Evolutionary conservation across 2,888 invertebrate species (phyloP), one percentile per base, ranked within the genome.

Genomic region (Tetragonula carbonaria): DNA sequence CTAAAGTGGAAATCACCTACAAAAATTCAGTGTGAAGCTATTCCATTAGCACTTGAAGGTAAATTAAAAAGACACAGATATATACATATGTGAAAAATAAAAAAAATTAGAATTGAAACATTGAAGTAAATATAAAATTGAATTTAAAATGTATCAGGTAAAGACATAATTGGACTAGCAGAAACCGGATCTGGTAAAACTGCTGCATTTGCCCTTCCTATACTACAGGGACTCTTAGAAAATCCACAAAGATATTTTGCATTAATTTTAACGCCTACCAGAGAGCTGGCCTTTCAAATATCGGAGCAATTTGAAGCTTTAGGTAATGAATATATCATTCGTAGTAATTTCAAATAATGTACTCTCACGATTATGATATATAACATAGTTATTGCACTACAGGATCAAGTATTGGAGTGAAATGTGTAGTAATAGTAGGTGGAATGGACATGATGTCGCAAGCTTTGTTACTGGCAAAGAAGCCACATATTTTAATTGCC

Each of bases 371-470:
- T 53, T 51, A 50, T 16, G 38, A n/a, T 14, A 5, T 28, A 45
- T 62, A 21, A 71, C 77, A 23, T 23, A 23, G 67, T 66, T 53
- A 62, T 63, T 79, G 72, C 66, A 63, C 86, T 85, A 68, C 90
- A 97, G 98, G 98, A 78, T 96, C 98, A 21, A 96, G 97, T 84
- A 98, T 99, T 93, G 99, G 99, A 62, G 97, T 99, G 0, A 98
- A 98, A 95, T 98, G 98, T 95, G 98, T 97, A 76, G 99, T 99
- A 0, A 97, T 99, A 92, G 99, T 99, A 5, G 99, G 99, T 70
- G 99, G 99, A 0, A 98, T 99, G 96, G 99, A 99, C 93, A 99
- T 99, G 98, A 97, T 98, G 93, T 97, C 98, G 0, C 99, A 99
- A 94, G 97, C 98, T 0, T 95, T 99, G 82, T 96, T 97, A 91